Conservation (phyloP, 2,888 invertebrate genomes). For the Junonia oenone region DNA sequence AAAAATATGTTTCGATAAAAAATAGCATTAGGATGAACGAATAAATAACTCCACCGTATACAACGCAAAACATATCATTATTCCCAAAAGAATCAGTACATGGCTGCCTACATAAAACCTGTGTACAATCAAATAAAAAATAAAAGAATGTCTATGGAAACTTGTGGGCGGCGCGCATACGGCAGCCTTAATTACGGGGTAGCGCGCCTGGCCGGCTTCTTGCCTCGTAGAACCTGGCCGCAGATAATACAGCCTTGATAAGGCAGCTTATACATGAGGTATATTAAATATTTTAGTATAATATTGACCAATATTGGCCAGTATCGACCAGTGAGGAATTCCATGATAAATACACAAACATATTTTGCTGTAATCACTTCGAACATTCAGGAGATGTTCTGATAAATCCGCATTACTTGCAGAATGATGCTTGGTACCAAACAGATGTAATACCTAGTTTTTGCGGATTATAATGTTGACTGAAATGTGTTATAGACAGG, state of each 20-base stretch:
- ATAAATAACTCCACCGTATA: slow-evolving; percentile 19
- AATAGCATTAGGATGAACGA: slow-evolving; percentile 5
- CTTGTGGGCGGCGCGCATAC: slow-evolving; percentile 58
- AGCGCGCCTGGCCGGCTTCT: slow-evolving; percentile 36
- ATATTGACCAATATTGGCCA: too few relatives aligned
- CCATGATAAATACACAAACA: too few relatives aligned
- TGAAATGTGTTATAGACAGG: too few relatives aligned
- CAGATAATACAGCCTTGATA: slow-evolving; percentile 25
- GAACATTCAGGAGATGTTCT: too few relatives aligned
- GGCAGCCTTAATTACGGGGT: slow-evolving; percentile 65
- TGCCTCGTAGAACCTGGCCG: slow-evolving; percentile 32
- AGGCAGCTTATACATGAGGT: slow-evolving; percentile 21
- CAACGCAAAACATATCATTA: slow-evolving; percentile 26
- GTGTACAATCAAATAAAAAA: slow-evolving; percentile 31
- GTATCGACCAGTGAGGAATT: too few relatives aligned
- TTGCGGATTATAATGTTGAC: too few relatives aligned
- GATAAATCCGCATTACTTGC: too few relatives aligned
- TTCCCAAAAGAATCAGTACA: slow-evolving; percentile 24
- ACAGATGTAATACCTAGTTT: too few relatives aligned
- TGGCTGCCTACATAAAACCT: slow-evolving; percentile 30
- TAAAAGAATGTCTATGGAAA: slow-evolving; percentile 41
- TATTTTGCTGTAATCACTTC: too few relatives aligned
- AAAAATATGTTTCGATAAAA: neutral
- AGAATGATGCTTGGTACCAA: too few relatives aligned
- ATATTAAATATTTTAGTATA: too few relatives aligned